These are phyloP conservation scores for Triops cancriformis DNA, from an alignment of 1,140 invertebrate genomes.

Conservation along the genomic window DNA sequence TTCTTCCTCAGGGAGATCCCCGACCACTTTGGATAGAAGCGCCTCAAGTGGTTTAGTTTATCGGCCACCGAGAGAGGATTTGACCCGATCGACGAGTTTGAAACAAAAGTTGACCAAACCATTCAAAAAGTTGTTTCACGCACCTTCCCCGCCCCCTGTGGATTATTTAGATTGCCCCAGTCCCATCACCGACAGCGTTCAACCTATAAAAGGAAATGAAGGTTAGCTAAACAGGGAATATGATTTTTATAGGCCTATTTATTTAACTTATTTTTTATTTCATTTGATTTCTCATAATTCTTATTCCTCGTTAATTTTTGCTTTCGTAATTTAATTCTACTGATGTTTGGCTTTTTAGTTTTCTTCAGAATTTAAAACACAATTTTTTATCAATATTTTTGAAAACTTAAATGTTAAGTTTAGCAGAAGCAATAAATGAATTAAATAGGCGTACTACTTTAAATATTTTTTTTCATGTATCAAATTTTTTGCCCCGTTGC, in stretches of 20 bases:
- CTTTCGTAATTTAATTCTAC: neutral
- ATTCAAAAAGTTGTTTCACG: constrained; percentile 24
- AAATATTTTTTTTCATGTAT: too few relatives aligned
- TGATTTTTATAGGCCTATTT: neutral
- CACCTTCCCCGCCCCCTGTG: constrained; percentile 20
- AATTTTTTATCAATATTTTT: neutral
- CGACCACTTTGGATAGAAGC: constrained; percentile 16
- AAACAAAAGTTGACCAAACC: constrained; percentile 23
- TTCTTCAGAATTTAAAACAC: constrained; percentile 13
- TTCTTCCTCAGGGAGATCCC: constrained; percentile 21
- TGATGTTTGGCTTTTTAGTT: constrained; percentile 12
- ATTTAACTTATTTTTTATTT: neutral
- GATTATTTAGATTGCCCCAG: constrained; percentile 19
- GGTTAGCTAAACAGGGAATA: neutral
- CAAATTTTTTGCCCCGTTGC: too few relatives aligned
- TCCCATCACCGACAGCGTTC: neutral
- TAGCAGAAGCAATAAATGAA: too few relatives aligned
- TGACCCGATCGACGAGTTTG: constrained; percentile 17
- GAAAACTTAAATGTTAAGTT: neutral
- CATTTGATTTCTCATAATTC: too few relatives aligned
- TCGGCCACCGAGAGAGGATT: constrained; percentile 20
- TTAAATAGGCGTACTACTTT: too few relatives aligned
- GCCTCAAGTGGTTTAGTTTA: constrained; percentile 22
- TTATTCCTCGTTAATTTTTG: too few relatives aligned
- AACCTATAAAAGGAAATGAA: neutral